Conservation (phyloP, 2,113 vertebrate species). For the Onychostoma macrolepis region DNA sequence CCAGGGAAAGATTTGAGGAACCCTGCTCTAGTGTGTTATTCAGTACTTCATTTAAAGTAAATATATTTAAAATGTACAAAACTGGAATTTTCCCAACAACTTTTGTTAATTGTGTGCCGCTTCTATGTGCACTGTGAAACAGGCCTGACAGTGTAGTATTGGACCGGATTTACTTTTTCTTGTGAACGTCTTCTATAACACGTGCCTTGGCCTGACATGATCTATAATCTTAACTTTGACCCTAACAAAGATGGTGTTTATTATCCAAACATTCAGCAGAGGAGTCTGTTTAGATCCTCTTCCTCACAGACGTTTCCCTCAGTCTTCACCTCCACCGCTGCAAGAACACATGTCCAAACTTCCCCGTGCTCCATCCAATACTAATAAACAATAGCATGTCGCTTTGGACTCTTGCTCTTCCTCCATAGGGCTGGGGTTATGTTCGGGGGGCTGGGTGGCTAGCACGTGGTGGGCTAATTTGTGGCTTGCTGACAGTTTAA, state of each 20-base stretch:
- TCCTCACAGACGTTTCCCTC: conserved; percentile 5
- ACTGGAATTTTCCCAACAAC: neutral
- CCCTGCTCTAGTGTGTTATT: neutral
- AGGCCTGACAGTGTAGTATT: neutral
- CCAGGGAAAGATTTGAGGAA: too few relatives aligned
- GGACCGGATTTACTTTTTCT: neutral
- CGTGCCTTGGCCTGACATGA: conserved; percentile 21
- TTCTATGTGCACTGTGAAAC: neutral
- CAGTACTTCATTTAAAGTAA: neutral
- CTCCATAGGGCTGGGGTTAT: conserved; percentile 4
- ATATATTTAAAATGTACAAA: neutral
- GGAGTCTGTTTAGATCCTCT: conserved; percentile 13
- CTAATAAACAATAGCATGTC: conserved; percentile 51
- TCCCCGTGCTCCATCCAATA: conserved; percentile 40
- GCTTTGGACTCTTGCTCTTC: conserved; percentile 39
- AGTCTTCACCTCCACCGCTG: neutral
- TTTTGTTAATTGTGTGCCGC: neutral
- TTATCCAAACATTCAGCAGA: conserved; percentile 25
- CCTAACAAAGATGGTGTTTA: conserved; percentile 15
- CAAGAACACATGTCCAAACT: conserved; percentile 34
- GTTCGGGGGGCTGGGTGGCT: neutral
- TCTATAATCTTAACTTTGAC: conserved; percentile 13
- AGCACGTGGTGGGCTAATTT: conserved; percentile 62
- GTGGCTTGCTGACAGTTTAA: conserved; percentile 70
- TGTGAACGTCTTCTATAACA: neutral